Percentiles rank a stretch among this genome's conserved stretches.
Conservation (phyloP, 2,797 vertebrate species). For the Syngnathus rostellatus region DNA sequence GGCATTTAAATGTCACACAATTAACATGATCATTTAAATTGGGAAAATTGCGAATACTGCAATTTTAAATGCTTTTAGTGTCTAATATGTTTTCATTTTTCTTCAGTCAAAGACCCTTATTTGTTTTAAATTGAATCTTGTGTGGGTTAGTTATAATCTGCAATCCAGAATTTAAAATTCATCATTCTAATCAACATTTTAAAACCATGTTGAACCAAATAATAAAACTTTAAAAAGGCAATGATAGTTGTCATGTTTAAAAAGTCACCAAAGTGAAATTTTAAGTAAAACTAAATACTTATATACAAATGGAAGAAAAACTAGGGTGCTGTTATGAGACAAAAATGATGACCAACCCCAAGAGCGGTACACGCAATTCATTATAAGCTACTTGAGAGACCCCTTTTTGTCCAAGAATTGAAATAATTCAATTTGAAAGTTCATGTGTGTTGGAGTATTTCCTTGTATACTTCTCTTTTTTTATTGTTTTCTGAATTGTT, state of each 20-base stretch:
- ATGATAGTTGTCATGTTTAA: slow-evolving; percentile 19
- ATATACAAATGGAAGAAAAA: background rate
- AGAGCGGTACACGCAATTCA: background rate
- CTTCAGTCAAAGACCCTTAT: background rate
- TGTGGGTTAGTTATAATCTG: background rate
- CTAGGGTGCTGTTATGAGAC: background rate
- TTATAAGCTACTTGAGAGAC: slow-evolving; percentile 37
- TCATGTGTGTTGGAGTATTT: slow-evolving; percentile 90
- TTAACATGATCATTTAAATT: background rate
- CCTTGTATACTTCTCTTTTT: slow-evolving; percentile 78
- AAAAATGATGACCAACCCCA: background rate
- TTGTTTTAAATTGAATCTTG: background rate
- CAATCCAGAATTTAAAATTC: background rate
- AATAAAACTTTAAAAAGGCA: background rate
- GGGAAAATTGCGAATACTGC: background rate
- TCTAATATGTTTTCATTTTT: too few relatives aligned
- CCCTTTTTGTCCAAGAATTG: slow-evolving; percentile 83
- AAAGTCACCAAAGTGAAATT: slow-evolving; percentile 33
- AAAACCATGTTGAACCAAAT: background rate
- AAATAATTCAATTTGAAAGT: slow-evolving; percentile 84
- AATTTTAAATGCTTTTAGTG: background rate
- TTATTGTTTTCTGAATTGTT: slow-evolving; percentile 61
- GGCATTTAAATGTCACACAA: background rate
- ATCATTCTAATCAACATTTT: slow-evolving; percentile 5
- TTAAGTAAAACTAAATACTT: slow-evolving; percentile 14